Percentiles rank a stretch among this genome's conserved stretches.
phyloP scores from a whole-genome alignment of 2,888 invertebrate genomes.

The Euproctis similis region DNA sequence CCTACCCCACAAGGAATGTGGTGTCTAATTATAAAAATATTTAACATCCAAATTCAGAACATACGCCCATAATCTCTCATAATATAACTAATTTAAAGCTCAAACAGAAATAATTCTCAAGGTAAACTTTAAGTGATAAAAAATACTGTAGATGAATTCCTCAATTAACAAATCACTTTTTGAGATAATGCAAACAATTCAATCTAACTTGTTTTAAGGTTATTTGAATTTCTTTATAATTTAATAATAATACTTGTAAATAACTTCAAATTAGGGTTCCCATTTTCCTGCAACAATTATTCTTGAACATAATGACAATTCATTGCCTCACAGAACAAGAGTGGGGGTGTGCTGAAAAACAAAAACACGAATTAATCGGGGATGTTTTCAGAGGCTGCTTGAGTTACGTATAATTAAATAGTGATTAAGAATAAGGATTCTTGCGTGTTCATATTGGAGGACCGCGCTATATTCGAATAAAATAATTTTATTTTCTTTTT shows the following conservation, averaged over 20 bases:
- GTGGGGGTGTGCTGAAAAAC: slow-evolving; percentile 28
- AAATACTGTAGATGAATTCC: too few relatives aligned
- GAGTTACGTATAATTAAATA: slow-evolving; percentile 66
- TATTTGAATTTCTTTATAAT: slow-evolving; percentile 2
- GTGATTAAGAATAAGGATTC: slow-evolving; percentile 52
- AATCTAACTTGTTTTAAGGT: not conserved
- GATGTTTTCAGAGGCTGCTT: slow-evolving; percentile 34
- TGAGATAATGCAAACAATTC: not conserved
- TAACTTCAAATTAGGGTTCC: slow-evolving; percentile 10
- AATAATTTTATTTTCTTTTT: too few relatives aligned
- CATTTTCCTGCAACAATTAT: slow-evolving; percentile 9
- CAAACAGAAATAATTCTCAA: too few relatives aligned
- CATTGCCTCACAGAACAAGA: slow-evolving; percentile 20
- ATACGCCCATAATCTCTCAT: too few relatives aligned
- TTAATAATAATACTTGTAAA: slow-evolving; percentile 11
- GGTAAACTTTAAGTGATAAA: too few relatives aligned
- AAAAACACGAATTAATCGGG: slow-evolving; percentile 50
- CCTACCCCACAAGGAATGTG: too few relatives aligned
- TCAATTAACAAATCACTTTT: too few relatives aligned
- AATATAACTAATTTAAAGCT: too few relatives aligned
- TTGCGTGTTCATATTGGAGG: slow-evolving; percentile 24
- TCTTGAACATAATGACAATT: slow-evolving; percentile 24
- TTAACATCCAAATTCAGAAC: too few relatives aligned
- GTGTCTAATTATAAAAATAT: too few relatives aligned
- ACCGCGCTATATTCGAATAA: too few relatives aligned